A percentile compares a stretch with the other conserved stretches of the same genome.
Conservation (phyloP, 2,797 vertebrate species). For the Poeciliopsis infans region DNA sequence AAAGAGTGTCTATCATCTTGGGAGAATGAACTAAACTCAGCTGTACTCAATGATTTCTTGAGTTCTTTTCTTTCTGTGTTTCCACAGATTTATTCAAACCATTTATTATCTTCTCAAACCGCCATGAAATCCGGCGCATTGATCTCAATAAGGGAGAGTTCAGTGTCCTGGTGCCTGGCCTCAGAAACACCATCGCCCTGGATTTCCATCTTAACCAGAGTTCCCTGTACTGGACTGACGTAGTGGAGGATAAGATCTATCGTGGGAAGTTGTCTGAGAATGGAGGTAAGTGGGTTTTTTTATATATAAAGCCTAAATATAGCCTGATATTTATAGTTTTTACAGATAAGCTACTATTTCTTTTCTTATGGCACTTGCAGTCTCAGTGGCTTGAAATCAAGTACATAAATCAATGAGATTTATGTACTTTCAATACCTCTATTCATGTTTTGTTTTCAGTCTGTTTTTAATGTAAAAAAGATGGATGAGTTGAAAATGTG, state of each 20-base stretch:
- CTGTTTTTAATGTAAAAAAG: neutral
- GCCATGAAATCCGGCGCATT: slow-evolving; percentile 96
- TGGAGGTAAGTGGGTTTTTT: slow-evolving; percentile 79
- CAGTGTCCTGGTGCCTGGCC: slow-evolving; percentile 93
- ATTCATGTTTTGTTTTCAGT: neutral
- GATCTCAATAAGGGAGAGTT: slow-evolving; percentile 96
- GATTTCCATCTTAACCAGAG: slow-evolving; percentile 97
- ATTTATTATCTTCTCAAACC: slow-evolving; percentile 98
- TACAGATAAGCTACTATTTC: neutral
- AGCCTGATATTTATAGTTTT: neutral
- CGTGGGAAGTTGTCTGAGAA: slow-evolving; percentile 95
- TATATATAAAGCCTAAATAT: neutral
- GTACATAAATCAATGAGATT: neutral
- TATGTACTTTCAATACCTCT: neutral
- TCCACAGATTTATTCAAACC: slow-evolving; percentile 93
- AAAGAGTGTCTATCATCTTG: neutral
- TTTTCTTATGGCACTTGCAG: neutral
- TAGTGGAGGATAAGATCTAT: slow-evolving; percentile 99
- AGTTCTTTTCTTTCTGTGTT: slow-evolving; percentile 1
- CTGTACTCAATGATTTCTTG: neutral
- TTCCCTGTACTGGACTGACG: slow-evolving; percentile 97
- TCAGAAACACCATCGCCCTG: slow-evolving; percentile 96
- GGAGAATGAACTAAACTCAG: neutral
- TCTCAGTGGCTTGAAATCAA: neutral
- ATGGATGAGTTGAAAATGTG: neutral